Base-by-base conservation (phyloP, 2,113 vertebrate species). In the Coryphaenoides rupestris region DNA sequence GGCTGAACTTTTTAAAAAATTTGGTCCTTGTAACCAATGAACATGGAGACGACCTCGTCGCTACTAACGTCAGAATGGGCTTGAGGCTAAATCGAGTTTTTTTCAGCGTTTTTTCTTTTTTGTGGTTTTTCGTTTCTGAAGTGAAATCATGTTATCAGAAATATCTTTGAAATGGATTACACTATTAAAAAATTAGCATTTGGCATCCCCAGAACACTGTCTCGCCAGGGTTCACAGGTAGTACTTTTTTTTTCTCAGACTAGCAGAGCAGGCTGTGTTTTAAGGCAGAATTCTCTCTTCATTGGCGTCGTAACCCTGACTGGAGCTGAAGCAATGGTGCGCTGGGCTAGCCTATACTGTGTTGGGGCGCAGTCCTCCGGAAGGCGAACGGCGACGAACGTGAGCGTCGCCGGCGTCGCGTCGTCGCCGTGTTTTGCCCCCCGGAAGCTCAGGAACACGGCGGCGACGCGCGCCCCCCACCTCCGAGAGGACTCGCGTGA, bases 11-110 rank as follows among this genome's bases (percentile, higher is more conserved):
- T 17, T 58, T 82, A 40, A 40, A 40, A 40, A 40, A 40, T 89
- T 90, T 91, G 90, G 88, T 91, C 88, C 90, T 82, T 83, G 78
- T 86, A 89, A 90, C 86, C 84, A 79, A 81, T 86, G 82, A 70
- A 75, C 75, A 86, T 80, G 82, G 63, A 84, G 76, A 68, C 73
- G 75, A 78, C 74, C 76, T 73, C 72, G 14, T 84, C 75, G 72
- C 66, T 60, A 58, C 77, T 82, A 64, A 77, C 79, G 79, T 85
- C 80, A 81, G 70, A 84, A 87, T 84, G 79, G 81, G 77, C 76
- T 86, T 75, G 78, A 86, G 76, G 79, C 79, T 80, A 80, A 79
- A 82, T 76, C 61, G 73, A 87, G 52, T 79, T 40, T n/a, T n/a
- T n/a, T n/a, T 70, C 65, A 67, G 70, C 55, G 59, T 5, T 45